A percentile compares a stretch with the other conserved stretches of the same genome.
Conservation (phyloP, 1,140 invertebrate genomes). For the Plutomurus gul region DNA sequence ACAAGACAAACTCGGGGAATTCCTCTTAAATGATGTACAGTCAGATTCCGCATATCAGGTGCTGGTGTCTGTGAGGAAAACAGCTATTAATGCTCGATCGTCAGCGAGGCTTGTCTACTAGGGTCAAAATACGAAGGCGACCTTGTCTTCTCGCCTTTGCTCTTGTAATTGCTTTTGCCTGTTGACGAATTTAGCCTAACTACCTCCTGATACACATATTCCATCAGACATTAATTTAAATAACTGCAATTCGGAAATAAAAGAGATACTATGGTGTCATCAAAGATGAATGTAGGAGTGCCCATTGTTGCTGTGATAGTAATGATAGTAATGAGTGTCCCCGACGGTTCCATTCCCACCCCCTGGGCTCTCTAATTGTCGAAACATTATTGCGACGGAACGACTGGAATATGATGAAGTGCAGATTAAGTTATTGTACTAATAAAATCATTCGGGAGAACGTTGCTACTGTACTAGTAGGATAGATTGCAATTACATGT, state of each 20-base stretch:
- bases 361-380: not conserved
- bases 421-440: not conserved
- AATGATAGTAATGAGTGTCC: not conserved
- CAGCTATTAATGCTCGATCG: not conserved
- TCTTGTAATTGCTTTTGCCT: slow-evolving; percentile 1
- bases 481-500: no score
- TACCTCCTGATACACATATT: slow-evolving; percentile 13
- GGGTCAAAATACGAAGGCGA: slow-evolving; percentile 6
- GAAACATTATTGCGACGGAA: not conserved
- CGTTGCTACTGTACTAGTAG: no score
- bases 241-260: slow-evolving; percentile 13
- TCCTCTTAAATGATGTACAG: no score
- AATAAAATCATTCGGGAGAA: no score
- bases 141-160: not conserved
- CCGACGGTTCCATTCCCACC: not conserved
- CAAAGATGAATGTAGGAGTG: not conserved
- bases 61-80: no score
- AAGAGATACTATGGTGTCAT: no score
- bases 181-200: not conserved
- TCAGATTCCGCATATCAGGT: no score
- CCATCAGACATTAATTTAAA: not conserved
- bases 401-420: not conserved
- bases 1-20: no score
- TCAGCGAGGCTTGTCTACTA: not conserved
- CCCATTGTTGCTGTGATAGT: not conserved